Base-by-base conservation (phyloP, 2,888 invertebrate species). In the Drosophila planitibia region DNA sequence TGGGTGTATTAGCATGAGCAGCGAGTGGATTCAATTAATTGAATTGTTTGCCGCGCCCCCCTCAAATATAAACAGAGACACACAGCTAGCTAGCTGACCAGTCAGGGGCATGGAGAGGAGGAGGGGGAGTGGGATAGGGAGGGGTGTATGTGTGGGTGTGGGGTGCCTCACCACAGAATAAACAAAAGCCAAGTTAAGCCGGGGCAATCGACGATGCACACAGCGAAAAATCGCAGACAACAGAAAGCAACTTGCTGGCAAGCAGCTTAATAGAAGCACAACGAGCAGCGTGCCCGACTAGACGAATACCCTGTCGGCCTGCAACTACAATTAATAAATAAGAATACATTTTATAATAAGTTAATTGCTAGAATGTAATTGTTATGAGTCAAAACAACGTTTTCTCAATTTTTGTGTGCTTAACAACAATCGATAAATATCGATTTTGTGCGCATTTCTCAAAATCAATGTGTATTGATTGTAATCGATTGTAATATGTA, bases 11-110 rank as follows among this genome's bases (percentile, higher is more conserved):
- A 74, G 74, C 85, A 82, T 74, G 80, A 32, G 65, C 76, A 39
- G 68, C 78, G 70, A 74, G 68, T 74, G 83, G 80, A 81, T 87
- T 81, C 87, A 89, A 87, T 77, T 87, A 89, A 86, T 86, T 86
- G 88, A 86, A 89, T 86, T 86, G 83, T 89, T 89, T 74, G 75
- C 79, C 69, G 69, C 69, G 68, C 37, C 63, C 66, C 67, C 60
- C 19, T n/a, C 30, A 67, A 53, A 35, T 39, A 51, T 51, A 51
- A 44, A 55, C 25, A 30, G 37, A n/a, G 44, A 64, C 14, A 19
- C 44, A 55, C 39, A 41, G n/a, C 61, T 19, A 28, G 19, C 33
- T 14, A 55, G 28, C 33, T 14, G 53, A 22, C 44, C 28, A 49
- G 14, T 22, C n/a, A n/a, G 9, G n/a, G n/a, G 10, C 37, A 28